phyloP scores from a whole-genome alignment of 2,888 invertebrate species.

The Metopia argyrocephala region DNA sequence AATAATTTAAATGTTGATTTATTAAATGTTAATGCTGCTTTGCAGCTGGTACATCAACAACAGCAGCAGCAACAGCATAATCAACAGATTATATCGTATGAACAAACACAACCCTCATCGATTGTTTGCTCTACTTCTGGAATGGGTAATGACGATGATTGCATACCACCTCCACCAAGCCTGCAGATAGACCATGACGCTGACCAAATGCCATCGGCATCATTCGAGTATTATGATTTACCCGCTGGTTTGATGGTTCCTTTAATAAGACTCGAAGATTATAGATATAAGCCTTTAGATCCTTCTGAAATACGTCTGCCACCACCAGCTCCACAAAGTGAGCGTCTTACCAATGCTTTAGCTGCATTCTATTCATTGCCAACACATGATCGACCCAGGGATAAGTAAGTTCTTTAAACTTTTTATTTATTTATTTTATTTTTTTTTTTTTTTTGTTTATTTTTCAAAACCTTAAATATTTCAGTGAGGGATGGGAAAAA shows the following conservation, averaged over 20 bases:
- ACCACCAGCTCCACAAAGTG: constrained; percentile 96
- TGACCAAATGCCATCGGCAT: constrained; percentile 92
- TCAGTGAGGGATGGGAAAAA: constrained; percentile 98
- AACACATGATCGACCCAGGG: constrained; percentile 95
- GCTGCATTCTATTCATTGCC: constrained; percentile 97
- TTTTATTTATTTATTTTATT: neutral
- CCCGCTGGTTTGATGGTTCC: constrained; percentile 99
- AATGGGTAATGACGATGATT: constrained; percentile 54
- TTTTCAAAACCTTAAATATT: neutral
- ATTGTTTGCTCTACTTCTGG: constrained; percentile 35
- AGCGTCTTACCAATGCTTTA: constrained; percentile 93
- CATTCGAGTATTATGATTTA: constrained; percentile 97
- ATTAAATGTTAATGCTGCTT: constrained; percentile 65
- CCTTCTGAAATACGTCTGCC: constrained; percentile 94
- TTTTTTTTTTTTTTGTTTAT: no score
- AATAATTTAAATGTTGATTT: constrained; percentile 56
- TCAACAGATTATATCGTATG: constrained; percentile 55
- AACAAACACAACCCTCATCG: constrained; percentile 12
- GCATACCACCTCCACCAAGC: constrained; percentile 53
- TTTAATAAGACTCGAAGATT: constrained; percentile 95
- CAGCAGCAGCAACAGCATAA: constrained; percentile 66
- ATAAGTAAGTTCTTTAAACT: constrained; percentile 85
- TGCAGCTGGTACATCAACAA: constrained; percentile 71
- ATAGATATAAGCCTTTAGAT: constrained; percentile 92
- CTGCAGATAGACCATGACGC: constrained; percentile 80